A percentile compares a stretch with the other conserved stretches of the same genome.
Conservation (phyloP, 2,888 invertebrate species). For the Erpobdella octoculata region DNA sequence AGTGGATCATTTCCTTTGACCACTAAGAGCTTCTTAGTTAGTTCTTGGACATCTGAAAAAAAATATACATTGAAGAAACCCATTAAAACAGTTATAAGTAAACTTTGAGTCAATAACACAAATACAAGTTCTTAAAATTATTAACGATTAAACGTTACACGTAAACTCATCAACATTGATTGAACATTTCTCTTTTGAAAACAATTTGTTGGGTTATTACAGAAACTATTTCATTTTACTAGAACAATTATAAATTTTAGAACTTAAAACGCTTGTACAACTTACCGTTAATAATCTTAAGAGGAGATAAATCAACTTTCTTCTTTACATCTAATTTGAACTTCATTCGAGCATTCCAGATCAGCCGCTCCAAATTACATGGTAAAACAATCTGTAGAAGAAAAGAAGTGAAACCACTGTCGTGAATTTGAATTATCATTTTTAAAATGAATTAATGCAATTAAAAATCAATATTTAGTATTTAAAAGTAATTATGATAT, state of each 20-base stretch:
- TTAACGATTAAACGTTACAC: too few relatives aligned
- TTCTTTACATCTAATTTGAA: constrained; percentile 92
- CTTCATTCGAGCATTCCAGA: constrained; percentile 99
- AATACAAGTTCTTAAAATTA: too few relatives aligned
- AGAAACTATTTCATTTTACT: too few relatives aligned
- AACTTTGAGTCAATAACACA: neutral
- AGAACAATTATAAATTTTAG: too few relatives aligned
- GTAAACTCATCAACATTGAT: too few relatives aligned
- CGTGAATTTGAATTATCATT: neutral
- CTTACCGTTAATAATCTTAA: constrained; percentile 75
- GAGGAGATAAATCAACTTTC: constrained; percentile 85
- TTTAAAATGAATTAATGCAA: neutral
- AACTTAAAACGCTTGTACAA: too few relatives aligned
- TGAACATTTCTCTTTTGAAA: too few relatives aligned
- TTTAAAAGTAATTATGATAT: neutral
- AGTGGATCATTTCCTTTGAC: constrained; percentile 75
- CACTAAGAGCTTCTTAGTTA: constrained; percentile 64
- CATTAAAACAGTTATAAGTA: neutral
- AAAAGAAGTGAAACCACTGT: neutral
- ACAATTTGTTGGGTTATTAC: too few relatives aligned
- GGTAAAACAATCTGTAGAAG: constrained; percentile 85
- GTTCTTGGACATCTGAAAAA: constrained; percentile 67
- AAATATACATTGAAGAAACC: neutral
- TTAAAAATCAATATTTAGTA: neutral
- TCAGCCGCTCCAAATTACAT: constrained; percentile 94